Base-by-base conservation (phyloP, 2,797 vertebrate genomes). In the Arrhamphus sclerolepis region DNA sequence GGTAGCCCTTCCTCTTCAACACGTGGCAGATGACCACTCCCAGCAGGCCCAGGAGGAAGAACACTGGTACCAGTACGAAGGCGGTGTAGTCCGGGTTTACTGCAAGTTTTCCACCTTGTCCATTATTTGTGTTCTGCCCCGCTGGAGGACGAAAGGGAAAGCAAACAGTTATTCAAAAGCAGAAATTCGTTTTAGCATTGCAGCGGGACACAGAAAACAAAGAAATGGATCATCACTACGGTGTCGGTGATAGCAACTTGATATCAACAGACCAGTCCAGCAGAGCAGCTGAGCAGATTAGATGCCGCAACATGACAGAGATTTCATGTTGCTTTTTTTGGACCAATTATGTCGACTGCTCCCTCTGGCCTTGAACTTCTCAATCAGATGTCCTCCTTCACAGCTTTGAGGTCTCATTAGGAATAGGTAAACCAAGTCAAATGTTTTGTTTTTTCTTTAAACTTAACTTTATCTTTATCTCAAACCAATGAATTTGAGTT, bases 11-110 rank as follows among this genome's bases (percentile, higher is more conserved):
- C 71, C 89, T 96, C 91, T 97, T 96, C 58, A 99, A 86, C 49
- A 98, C 71, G 52, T 98, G 97, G 76, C 97, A 99, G 91, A 99
- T 94, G 26, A 98, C 84, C 60, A 99, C 92, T 0, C 97, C 97
- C 19, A 95, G 66, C 38, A 99, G 94, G 39, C 97, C 97, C 84
- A 96, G 92, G 24, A 98, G 85, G 83, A 99, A 98, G 91, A 97
- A 98, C 29, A 94, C 70, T 0, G 95, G 95, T 81, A 99, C 94
- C 56, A 99, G 80, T 1, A 84, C 86, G 38, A 95, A 97, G 0
- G 96, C 96, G 0, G 90, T 80, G 62, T 95, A 92, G 40, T 94
- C 90, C 0, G 92, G 71, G 58, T 90, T 81, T 16, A 4, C 0
- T 13, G 4, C 11, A 8, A 17, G 17, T 34, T 29, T 1, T 43